phyloP scores from a whole-genome alignment of 2,797 vertebrate genomes.

The Apogon talboti region DNA sequence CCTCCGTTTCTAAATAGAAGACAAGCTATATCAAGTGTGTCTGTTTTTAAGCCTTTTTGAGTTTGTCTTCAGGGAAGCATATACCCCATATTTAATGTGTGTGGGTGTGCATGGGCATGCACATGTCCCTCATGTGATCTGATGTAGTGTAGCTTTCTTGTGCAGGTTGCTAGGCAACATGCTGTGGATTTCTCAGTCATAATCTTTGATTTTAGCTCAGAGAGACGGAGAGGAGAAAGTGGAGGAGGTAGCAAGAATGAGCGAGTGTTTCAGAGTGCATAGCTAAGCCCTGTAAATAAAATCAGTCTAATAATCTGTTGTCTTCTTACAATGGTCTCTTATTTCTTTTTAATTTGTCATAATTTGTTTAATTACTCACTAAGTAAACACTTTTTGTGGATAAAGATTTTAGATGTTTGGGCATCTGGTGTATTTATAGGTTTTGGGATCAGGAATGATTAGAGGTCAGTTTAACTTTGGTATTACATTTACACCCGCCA shows the following conservation, averaged over 20 bases:
- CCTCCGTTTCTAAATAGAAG: conserved; percentile 32
- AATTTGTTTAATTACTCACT: conserved; percentile 1
- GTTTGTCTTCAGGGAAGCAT: conserved; percentile 49
- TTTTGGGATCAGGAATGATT: no score
- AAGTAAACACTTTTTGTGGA: background rate
- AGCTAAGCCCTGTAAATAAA: conserved; percentile 31
- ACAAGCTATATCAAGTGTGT: conserved; percentile 26
- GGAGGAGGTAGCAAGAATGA: conserved; percentile 62
- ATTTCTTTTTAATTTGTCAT: background rate
- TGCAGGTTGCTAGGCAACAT: conserved; percentile 85
- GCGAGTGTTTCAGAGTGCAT: conserved; percentile 47
- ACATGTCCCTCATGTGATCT: conserved; percentile 73
- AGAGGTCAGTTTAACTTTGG: no score
- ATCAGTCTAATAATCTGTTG: conserved; percentile 19
- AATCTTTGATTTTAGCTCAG: conserved; percentile 73
- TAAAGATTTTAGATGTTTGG: no score
- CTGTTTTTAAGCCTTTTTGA: conserved; percentile 34
- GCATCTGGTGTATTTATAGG: no score
- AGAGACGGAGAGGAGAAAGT: conserved; percentile 53
- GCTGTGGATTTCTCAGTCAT: conserved; percentile 72
- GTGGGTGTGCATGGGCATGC: conserved; percentile 53
- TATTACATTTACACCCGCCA: no score
- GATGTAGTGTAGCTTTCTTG: conserved; percentile 79
- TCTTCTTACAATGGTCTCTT: background rate
- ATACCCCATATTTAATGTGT: conserved; percentile 42